Conservation (phyloP, 2,888 invertebrate species). For the Trachelus troglodyta region DNA sequence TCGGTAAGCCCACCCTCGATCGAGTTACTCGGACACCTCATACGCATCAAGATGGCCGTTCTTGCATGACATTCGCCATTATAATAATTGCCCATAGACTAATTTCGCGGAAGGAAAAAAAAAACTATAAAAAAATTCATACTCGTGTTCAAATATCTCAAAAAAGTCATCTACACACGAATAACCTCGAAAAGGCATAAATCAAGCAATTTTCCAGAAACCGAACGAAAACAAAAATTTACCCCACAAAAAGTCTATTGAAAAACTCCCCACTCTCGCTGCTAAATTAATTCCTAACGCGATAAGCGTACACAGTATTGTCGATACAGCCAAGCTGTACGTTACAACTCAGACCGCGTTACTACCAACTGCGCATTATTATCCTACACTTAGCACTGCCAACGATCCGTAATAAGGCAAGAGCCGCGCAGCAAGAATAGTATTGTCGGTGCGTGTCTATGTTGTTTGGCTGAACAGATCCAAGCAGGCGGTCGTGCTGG, state of each 20-base stretch:
- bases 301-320: neutral
- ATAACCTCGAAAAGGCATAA: neutral
- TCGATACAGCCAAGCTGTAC: neutral
- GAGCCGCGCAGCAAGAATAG: conserved; percentile 3
- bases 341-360: neutral
- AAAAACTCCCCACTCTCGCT: neutral
- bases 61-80: conserved; percentile 40
- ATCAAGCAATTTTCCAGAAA: neutral
- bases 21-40: conserved; percentile 60
- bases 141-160: neutral
- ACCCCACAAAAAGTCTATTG: too few species aligned
- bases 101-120: neutral
- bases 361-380: conserved; percentile 27
- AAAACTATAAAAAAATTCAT: neutral
- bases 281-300: neutral
- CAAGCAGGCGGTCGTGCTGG: neutral
- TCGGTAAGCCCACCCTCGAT: conserved; percentile 65
- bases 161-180: neutral
- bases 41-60: conserved; percentile 44
- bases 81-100: conserved; percentile 17
- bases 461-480: neutral
- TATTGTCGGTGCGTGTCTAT: neutral
- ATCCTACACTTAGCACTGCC: conserved; percentile 45
- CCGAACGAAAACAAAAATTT: too few species aligned
- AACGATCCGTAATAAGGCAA: conserved; percentile 48